Evolutionary conservation across 1,140 invertebrate species (phyloP).

Genomic region (Sinella curviseta): DNA sequence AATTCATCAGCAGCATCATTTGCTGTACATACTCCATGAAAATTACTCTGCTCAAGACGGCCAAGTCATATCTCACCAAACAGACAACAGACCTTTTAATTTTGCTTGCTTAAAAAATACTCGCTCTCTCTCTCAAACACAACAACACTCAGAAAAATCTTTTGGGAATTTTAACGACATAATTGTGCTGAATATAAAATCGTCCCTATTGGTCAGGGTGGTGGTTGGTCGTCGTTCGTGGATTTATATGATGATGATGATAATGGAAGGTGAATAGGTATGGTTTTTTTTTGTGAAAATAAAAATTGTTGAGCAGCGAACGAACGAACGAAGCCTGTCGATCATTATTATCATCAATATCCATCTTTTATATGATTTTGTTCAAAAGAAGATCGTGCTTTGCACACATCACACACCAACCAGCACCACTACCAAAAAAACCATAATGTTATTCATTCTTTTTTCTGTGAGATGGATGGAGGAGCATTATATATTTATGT

Average conservation of each 20-base stretch:
- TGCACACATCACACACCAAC: not conserved
- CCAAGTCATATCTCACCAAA: slow-evolving; percentile 17
- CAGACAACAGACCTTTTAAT: not conserved
- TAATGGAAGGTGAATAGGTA: not conserved
- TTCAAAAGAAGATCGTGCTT: slow-evolving; percentile 20
- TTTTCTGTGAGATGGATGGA: not conserved
- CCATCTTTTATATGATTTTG: not conserved
- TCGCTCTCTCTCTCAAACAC: too few species aligned
- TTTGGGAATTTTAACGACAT: slow-evolving; percentile 48
- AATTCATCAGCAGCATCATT: not conserved
- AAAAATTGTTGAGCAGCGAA: slow-evolving; percentile 12
- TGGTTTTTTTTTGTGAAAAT: slow-evolving; percentile 13
- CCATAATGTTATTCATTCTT: not conserved
- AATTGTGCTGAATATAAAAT: slow-evolving; percentile 46
- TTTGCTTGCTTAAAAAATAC: not conserved
- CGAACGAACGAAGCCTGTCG: slow-evolving; percentile 17
- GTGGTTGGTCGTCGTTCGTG: slow-evolving; percentile 37
- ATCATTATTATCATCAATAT: slow-evolving; percentile 28
- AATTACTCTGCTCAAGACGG: not conserved
- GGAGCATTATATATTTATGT: not conserved
- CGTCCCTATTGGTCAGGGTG: slow-evolving; percentile 44
- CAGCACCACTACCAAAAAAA: not conserved
- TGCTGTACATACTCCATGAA: not conserved
- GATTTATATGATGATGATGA: slow-evolving; percentile 27
- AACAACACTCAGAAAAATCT: not conserved